Evolutionary conservation across 2,888 invertebrate species (phyloP).

Genomic region (Sphaeridia pumilis): DNA sequence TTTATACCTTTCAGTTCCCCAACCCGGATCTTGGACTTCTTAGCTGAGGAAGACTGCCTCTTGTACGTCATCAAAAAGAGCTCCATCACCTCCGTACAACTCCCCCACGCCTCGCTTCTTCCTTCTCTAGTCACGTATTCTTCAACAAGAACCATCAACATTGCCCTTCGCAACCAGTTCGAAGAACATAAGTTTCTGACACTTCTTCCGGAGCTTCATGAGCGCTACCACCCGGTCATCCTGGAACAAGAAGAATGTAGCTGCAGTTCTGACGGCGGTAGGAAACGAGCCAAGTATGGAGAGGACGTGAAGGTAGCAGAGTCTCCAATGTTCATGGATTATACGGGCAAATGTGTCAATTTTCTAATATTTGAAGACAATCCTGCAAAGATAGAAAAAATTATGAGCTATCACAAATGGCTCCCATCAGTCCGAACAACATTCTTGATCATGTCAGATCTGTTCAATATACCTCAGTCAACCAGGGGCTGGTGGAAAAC

Average conservation of each 20-base stretch:
- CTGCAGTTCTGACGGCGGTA: too few relatives aligned
- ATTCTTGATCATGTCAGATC: neutral
- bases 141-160: neutral
- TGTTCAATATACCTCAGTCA: neutral
- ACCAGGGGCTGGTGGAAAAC: neutral
- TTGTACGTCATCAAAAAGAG: neutral
- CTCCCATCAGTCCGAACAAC: neutral
- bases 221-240: neutral
- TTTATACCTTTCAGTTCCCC: too few relatives aligned
- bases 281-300: neutral
- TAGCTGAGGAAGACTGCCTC: neutral
- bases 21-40: too few relatives aligned
- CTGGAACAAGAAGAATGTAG: neutral
- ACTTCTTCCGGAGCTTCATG: neutral
- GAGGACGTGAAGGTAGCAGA: neutral
- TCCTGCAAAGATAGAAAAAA: neutral
- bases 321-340: neutral
- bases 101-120: neutral
- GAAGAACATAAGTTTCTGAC: neutral
- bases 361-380: neutral
- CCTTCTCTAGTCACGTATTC: neutral
- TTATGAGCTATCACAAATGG: neutral
- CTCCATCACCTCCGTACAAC: too few relatives aligned
- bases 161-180: neutral
- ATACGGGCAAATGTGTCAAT: slow-evolving; percentile 1